Evolutionary conservation across 2,113 vertebrate genomes (phyloP).

Genomic region (Microcebus lehilahytsara): DNA sequence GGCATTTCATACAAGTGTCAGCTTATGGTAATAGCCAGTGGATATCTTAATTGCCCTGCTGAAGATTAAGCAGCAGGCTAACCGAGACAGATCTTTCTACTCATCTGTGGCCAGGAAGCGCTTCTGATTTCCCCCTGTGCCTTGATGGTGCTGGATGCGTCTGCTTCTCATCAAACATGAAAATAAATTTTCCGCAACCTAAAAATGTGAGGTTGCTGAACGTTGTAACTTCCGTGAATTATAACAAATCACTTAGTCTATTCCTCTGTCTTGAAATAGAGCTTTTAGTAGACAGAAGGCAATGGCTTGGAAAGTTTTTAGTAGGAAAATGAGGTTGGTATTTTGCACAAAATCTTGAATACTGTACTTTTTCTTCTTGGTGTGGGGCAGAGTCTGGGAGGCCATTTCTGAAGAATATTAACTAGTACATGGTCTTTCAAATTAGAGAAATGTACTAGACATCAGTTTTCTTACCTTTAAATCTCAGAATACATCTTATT

Average conservation of each 20-base stretch:
- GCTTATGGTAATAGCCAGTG: fast-evolving
- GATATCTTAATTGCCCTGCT: neutral
- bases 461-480: neutral
- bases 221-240: neutral
- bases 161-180: neutral
- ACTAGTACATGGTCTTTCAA: neutral
- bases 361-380: neutral
- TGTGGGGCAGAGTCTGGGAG: neutral
- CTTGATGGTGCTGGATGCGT: neutral
- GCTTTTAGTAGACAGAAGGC: neutral
- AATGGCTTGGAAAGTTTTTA: neutral
- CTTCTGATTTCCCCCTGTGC: neutral
- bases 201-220: neutral
- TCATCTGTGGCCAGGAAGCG: fast-evolving
- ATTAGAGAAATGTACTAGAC: neutral
- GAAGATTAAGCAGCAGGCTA: fast-evolving
- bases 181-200: neutral
- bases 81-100: neutral
- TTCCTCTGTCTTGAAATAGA: neutral
- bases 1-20: neutral
- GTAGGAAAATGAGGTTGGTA: neutral
- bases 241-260: neutral
- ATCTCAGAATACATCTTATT: neutral
- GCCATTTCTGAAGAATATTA: neutral
- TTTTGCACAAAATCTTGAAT: neutral